These are phyloP conservation scores for Urocolius indicus DNA, from an alignment of 2,113 vertebrate species.

Conservation along the genomic window DNA sequence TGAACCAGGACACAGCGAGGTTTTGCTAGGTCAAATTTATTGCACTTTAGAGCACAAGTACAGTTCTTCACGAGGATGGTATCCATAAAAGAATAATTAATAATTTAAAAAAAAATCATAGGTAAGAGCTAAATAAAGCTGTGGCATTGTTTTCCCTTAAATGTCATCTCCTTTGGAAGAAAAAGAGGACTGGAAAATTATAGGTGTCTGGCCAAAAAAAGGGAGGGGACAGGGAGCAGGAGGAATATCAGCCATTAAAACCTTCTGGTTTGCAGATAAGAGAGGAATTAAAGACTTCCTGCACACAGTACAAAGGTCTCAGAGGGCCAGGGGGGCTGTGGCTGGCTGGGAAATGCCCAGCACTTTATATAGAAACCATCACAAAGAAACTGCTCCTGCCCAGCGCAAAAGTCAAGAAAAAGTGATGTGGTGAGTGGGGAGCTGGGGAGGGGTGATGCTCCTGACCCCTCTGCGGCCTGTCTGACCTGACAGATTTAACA, in stretches of 20 bases:
- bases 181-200: conserved; percentile 9
- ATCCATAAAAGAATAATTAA: not conserved
- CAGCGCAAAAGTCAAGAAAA: not conserved
- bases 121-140: conserved; percentile 20
- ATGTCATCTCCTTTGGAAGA: conserved; percentile 3
- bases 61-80: not conserved
- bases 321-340: accelerated
- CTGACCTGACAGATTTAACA: not conserved
- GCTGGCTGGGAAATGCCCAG: not conserved
- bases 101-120: not conserved
- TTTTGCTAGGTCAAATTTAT: not conserved
- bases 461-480: not conserved
- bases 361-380: not conserved
- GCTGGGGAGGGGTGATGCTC: not conserved
- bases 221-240: not conserved
- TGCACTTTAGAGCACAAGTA: not conserved
- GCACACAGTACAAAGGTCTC: not conserved
- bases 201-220: not conserved
- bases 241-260: conserved; percentile 23
- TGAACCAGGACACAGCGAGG: not conserved
- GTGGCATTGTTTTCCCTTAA: conserved; percentile 5
- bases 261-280: conserved; percentile 47
- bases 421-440: not conserved
- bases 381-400: not conserved
- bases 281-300: conserved; percentile 38